phyloP scores from a whole-genome alignment of 2,113 vertebrate species.

The Barbus barbus region DNA sequence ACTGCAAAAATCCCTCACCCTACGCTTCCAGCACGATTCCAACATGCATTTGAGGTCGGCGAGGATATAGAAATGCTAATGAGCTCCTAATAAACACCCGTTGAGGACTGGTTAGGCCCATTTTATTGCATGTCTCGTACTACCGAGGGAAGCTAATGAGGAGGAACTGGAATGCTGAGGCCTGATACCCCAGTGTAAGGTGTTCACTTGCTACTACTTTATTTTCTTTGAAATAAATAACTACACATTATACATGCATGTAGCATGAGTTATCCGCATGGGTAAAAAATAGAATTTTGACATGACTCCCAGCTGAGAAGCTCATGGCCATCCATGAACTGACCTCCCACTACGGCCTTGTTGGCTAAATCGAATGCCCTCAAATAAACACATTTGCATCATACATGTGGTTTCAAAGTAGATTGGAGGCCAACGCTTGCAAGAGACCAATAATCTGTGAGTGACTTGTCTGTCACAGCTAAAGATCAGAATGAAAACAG shows the following conservation, averaged over 20 bases:
- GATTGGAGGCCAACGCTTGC: background rate
- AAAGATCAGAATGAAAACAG: slow-evolving; percentile 12
- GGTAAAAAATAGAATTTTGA: background rate
- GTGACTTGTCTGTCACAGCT: background rate
- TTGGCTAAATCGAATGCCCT: background rate
- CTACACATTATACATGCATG: slow-evolving; percentile 15
- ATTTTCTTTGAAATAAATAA: slow-evolving; percentile 16
- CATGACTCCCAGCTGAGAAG: background rate
- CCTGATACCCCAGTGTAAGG: background rate
- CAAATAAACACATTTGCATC: background rate
- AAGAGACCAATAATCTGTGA: background rate
- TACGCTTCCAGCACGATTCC: background rate
- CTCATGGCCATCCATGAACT: background rate
- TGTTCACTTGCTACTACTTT: slow-evolving; percentile 6
- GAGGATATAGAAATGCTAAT: slow-evolving; percentile 14
- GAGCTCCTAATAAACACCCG: background rate
- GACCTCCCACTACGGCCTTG: background rate
- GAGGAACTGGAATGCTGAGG: background rate
- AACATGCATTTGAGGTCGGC: background rate
- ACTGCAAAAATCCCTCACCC: background rate
- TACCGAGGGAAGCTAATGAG: slow-evolving; percentile 12
- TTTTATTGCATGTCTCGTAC: slow-evolving; percentile 2
- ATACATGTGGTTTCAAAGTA: background rate
- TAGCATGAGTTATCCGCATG: background rate
- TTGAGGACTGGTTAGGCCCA: background rate